Conservation (phyloP, 2,888 invertebrate species). For the Ochropacha duplaris region DNA sequence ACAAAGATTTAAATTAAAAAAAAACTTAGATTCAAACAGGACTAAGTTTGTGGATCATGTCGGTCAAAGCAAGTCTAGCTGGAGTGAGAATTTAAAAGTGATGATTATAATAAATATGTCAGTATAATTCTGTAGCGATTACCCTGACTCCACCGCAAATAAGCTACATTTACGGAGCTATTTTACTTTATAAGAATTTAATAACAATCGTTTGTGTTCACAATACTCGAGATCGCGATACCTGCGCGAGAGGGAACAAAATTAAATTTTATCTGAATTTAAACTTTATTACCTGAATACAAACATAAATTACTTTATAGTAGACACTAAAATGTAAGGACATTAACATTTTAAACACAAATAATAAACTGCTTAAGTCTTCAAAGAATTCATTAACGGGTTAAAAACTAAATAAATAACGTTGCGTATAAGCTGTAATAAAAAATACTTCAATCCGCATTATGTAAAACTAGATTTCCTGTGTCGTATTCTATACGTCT, state of each 20-base stretch:
- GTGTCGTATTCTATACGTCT: too few species aligned
- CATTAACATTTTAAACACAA: constrained; percentile 4
- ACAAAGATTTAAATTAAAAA: too few species aligned
- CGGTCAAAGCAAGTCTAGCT: too few species aligned
- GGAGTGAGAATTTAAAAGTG: background rate
- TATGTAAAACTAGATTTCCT: too few species aligned
- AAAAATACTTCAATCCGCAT: background rate
- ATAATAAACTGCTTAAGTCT: background rate
- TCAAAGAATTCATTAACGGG: constrained; percentile 1
- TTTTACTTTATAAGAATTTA: constrained; percentile 40
- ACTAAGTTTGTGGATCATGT: too few species aligned
- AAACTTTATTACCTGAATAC: constrained; percentile 4
- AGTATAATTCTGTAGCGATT: background rate
- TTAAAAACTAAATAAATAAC: background rate
- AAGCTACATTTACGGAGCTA: constrained; percentile 26
- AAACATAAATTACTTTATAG: constrained; percentile 5
- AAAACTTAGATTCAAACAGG: too few species aligned
- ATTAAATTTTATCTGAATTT: constrained; percentile 8
- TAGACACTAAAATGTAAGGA: background rate
- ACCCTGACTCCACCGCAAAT: constrained; percentile 8
- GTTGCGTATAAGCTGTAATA: background rate
- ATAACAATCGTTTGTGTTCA: constrained; percentile 29
- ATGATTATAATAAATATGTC: background rate
- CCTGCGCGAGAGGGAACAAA: constrained; percentile 5
- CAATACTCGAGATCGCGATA: constrained; percentile 9